These are phyloP conservation scores for Caerostris darwini DNA, from an alignment of 1,140 invertebrate genomes.

Conservation along the genomic window DNA sequence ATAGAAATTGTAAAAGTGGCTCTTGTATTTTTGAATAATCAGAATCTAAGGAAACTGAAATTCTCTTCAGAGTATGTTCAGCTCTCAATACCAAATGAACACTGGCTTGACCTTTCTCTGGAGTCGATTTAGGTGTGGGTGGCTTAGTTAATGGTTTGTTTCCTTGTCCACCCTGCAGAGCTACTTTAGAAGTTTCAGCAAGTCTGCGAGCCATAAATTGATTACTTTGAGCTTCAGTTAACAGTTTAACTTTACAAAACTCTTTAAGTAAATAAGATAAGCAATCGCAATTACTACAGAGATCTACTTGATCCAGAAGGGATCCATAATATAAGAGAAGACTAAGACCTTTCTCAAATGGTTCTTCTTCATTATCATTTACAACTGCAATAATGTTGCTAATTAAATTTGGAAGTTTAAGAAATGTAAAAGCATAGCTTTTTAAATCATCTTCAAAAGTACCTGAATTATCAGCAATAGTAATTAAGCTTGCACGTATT, in stretches of 20 bases:
- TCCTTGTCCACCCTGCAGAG: constrained; percentile 3
- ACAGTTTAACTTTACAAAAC: constrained; percentile 88
- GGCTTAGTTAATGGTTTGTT: background rate
- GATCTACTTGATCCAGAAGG: constrained; percentile 93
- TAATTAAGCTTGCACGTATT: constrained; percentile 92
- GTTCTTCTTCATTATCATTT: constrained; percentile 79
- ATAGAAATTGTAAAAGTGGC: constrained; percentile 85
- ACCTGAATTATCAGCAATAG: constrained; percentile 86
- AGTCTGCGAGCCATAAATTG: constrained; percentile 87
- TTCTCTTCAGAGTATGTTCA: constrained; percentile 92
- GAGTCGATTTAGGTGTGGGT: constrained; percentile 57
- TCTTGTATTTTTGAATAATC: constrained; percentile 94
- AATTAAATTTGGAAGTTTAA: constrained; percentile 87
- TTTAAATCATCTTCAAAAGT: constrained; percentile 91
- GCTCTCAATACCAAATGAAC: constrained; percentile 90
- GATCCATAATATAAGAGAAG: constrained; percentile 90
- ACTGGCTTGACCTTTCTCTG: constrained; percentile 80
- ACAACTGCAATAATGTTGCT: constrained; percentile 79
- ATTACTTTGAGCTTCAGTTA: constrained; percentile 89
- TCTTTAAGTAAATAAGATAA: constrained; percentile 92
- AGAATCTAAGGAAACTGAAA: constrained; percentile 90
- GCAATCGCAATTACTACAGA: constrained; percentile 92
- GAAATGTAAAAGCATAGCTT: constrained; percentile 96
- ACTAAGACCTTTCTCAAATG: constrained; percentile 91
- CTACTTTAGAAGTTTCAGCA: constrained; percentile 64